A percentile compares a stretch with the other conserved stretches of the same genome.
phyloP scores from a whole-genome alignment of 2,888 invertebrate species.

The Drosophila maculinotata region DNA sequence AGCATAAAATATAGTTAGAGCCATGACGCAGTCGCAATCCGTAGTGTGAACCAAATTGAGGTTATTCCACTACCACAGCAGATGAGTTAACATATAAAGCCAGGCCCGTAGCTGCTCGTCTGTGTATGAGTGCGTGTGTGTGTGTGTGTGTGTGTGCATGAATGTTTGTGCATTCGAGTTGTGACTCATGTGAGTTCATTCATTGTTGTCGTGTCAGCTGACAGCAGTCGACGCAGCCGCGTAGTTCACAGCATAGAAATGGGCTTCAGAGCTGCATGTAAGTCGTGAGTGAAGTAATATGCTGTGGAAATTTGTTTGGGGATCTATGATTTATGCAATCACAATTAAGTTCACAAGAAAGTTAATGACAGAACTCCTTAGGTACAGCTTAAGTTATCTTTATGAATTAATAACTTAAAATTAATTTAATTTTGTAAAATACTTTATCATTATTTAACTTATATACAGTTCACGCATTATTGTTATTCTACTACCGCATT shows the following conservation, averaged over 20 bases:
- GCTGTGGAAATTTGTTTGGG: conserved; percentile 21
- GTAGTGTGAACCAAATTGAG: conserved; percentile 76
- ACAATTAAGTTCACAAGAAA: neutral
- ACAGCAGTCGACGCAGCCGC: conserved; percentile 14
- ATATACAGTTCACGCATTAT: no score
- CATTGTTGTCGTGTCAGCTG: conserved; percentile 39
- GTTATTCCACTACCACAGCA: conserved; percentile 68
- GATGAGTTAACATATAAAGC: conserved; percentile 79
- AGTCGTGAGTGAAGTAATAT: conserved; percentile 39
- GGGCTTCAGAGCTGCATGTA: conserved; percentile 4
- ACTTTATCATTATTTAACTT: no score
- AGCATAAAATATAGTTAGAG: conserved; percentile 57
- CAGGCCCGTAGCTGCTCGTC: conserved; percentile 27
- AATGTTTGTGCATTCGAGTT: conserved; percentile 25
- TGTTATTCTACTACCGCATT: no score
- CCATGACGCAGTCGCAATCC: conserved; percentile 74
- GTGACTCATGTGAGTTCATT: conserved; percentile 63
- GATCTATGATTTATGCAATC: conserved; percentile 28
- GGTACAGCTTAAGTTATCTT: no score
- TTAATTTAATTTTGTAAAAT: neutral
- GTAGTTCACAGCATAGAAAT: conserved; percentile 50
- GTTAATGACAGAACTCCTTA: neutral
- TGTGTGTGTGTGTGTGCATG: conserved; percentile 4
- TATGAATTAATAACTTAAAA: no score
- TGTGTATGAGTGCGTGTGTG: conserved; percentile 10